phyloP scores from a whole-genome alignment of 2,888 invertebrate genomes.

The Andrena chrysosceles region DNA sequence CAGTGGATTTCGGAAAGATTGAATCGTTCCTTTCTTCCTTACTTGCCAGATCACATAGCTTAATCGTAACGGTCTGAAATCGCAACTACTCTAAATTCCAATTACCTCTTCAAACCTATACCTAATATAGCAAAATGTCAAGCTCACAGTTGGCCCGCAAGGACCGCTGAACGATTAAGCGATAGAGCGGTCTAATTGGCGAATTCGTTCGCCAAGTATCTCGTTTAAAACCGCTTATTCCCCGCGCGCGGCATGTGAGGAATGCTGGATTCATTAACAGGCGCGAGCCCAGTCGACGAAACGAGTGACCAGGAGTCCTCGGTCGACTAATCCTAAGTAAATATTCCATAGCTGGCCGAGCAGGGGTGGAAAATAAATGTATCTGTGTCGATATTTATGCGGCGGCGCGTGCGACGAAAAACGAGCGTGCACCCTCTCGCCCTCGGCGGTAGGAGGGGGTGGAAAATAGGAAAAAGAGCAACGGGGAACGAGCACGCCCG shows the following conservation, averaged over 20 bases:
- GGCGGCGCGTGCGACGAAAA: slow-evolving; percentile 23
- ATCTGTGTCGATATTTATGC: slow-evolving; percentile 65
- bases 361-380: slow-evolving; percentile 17
- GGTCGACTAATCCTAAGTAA: slow-evolving; percentile 36
- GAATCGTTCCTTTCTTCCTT: not conserved
- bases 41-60: not conserved
- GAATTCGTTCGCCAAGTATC: slow-evolving; percentile 4
- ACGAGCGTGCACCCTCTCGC: not conserved
- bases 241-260: slow-evolving; percentile 5
- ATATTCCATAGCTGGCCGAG: slow-evolving; percentile 31
- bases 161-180: not conserved
- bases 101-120: not conserved
- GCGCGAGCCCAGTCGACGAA: slow-evolving; percentile 6
- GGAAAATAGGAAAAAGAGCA: slow-evolving; percentile 27
- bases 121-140: slow-evolving; percentile 10
- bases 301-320: slow-evolving; percentile 33
- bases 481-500: slow-evolving; percentile 53
- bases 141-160: not conserved
- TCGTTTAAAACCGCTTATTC: not conserved
- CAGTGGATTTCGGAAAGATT: not conserved
- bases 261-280: slow-evolving; percentile 18
- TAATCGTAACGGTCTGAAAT: not conserved
- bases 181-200: slow-evolving; percentile 7
- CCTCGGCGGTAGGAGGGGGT: not conserved
- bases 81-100: not conserved